Percentiles rank a stretch among this genome's conserved stretches.
These are phyloP conservation scores for Euplexia lucipara DNA, from an alignment of 2,888 invertebrate species.

Conservation along the genomic window DNA sequence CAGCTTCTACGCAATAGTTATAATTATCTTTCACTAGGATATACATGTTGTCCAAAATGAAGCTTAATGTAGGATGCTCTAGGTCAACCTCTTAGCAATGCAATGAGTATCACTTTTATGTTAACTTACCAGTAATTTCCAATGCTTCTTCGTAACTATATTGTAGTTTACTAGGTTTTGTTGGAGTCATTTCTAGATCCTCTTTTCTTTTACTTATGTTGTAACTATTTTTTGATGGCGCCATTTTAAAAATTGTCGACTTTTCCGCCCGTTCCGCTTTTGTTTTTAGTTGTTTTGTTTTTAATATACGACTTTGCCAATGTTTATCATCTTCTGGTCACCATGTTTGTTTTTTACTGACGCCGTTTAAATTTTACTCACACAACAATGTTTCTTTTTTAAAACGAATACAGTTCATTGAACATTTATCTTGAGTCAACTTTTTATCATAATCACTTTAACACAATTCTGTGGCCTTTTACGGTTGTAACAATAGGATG, in stretches of 20 bases:
- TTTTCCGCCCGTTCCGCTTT: not conserved
- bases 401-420: conserved; percentile 1
- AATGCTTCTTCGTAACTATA: conserved; percentile 71
- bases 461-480: conserved; percentile 34
- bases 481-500: conserved; percentile 8
- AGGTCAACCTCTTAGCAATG: too few relatives aligned
- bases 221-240: conserved; percentile 26
- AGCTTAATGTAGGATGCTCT: too few relatives aligned
- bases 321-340: conserved; percentile 19
- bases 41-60: too few relatives aligned
- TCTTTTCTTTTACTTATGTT: conserved; percentile 29
- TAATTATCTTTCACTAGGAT: too few relatives aligned
- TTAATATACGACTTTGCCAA: not conserved
- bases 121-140: conserved; percentile 70
- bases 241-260: conserved; percentile 24
- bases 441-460: conserved; percentile 28
- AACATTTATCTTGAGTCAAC: not conserved
- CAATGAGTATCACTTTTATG: not conserved
- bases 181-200: conserved; percentile 55
- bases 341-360: conserved; percentile 16
- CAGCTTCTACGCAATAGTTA: too few relatives aligned
- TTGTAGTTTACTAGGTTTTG: conserved; percentile 23
- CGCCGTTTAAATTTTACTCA: not conserved
- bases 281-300: not conserved
- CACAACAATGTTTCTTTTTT: not conserved